Evolutionary conservation across 2,888 invertebrate genomes (phyloP).

Genomic region (Athalia rosae): DNA sequence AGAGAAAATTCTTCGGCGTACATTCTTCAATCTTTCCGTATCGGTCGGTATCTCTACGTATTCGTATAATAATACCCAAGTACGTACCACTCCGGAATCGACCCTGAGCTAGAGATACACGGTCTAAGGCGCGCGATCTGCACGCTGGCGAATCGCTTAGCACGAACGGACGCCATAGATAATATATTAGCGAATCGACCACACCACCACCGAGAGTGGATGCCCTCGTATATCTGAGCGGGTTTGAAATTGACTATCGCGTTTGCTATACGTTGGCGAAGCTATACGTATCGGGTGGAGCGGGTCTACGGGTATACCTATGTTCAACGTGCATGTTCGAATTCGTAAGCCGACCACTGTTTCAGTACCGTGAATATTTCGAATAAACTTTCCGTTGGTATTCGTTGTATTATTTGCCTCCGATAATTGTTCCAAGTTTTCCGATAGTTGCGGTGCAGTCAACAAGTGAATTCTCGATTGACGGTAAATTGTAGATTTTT

Average conservation of each 20-base stretch:
- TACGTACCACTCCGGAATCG: background rate
- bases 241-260: slow-evolving; percentile 28
- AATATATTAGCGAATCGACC: slow-evolving; percentile 33
- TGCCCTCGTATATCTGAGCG: slow-evolving; percentile 13
- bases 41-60: background rate
- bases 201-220: slow-evolving; percentile 17
- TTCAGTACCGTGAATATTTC: slow-evolving; percentile 16
- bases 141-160: slow-evolving; percentile 17
- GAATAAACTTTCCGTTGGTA: background rate
- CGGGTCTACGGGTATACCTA: background rate
- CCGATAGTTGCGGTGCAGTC: slow-evolving; percentile 18
- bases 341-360: background rate
- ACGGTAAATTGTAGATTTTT: background rate
- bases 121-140: background rate
- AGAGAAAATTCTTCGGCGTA: background rate
- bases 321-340: background rate
- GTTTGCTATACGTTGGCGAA: slow-evolving; percentile 1
- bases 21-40: too few relatives aligned
- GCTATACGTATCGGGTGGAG: background rate
- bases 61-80: background rate
- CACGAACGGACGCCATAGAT: slow-evolving; percentile 22
- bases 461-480: slow-evolving; percentile 7
- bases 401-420: background rate
- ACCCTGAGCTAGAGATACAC: slow-evolving; percentile 19
- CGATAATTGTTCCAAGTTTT: slow-evolving; percentile 18